phyloP scores from a whole-genome alignment of 92 coral and sea anemone genomes.

The Actinostola sp. region DNA sequence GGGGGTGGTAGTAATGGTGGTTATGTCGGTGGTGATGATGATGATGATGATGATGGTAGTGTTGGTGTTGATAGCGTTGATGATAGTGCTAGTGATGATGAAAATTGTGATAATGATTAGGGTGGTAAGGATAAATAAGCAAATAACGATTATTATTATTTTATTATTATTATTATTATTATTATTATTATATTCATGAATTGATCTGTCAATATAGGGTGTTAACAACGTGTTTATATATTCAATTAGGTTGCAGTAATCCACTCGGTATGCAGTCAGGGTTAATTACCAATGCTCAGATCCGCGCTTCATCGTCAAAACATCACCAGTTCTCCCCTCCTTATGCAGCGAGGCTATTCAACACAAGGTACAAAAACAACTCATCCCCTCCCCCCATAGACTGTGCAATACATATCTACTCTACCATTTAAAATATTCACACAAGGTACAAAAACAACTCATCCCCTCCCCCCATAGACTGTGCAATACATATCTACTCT shows the following conservation, averaged over 20 bases:
- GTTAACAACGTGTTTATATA: too few relatives aligned
- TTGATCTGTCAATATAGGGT: too few relatives aligned
- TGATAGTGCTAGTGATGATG: background rate
- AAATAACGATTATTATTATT: background rate
- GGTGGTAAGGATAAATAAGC: background rate
- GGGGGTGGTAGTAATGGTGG: background rate
- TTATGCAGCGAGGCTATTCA: constrained; percentile 39
- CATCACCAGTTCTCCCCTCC: constrained; percentile 1
- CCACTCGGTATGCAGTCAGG: constrained; percentile 65
- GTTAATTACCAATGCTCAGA: constrained; percentile 39
- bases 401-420: too few relatives aligned
- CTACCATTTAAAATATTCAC: too few relatives aligned
- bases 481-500: too few relatives aligned
- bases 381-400: too few relatives aligned
- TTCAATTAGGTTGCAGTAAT: constrained; percentile 39
- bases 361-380: constrained; percentile 10
- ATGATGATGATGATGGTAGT: background rate
- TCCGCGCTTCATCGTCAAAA: constrained; percentile 49
- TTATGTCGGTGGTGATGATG: background rate
- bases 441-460: too few relatives aligned
- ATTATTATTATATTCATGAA: too few relatives aligned
- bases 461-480: too few relatives aligned
- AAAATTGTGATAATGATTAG: background rate
- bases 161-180: too few relatives aligned
- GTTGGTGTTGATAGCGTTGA: background rate